Evolutionary conservation across 1,140 invertebrate species (phyloP), one percentile per base, ranked within the genome.

Genomic region (Melanaphis sacchari): DNA sequence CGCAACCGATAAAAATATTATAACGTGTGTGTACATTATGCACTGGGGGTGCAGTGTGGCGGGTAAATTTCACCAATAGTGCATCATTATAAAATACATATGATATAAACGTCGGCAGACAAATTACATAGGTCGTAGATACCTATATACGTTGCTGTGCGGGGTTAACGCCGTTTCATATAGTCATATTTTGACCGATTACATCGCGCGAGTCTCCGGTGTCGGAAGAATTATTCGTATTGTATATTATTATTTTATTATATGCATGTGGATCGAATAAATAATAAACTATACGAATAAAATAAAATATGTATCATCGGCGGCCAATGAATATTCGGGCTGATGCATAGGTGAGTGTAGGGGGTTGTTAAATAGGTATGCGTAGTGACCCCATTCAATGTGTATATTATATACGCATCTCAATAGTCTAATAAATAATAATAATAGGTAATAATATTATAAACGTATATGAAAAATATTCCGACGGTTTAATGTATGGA

Each of bases 111-210:
- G 31, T 76, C n/a, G 59, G 59, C 31, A 76, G 59, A 76, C 59
- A 76, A 76, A 76, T 76, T 76, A 76, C 59, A 76, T 66, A 59
- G 31, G 59, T 76, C 59, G 9, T 43, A 43, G 4, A 26, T 66
- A 66, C 11, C 31, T n/a, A 18, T 66, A 66, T 59, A 24, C 26
- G 26, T 59, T 26, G 59, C 0, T 76, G 31, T 5, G 2, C 15
- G 59, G 59, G n/a, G 59, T 76, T 76, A 76, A 76, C 59, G 59
- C 59, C 59, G 31, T 76, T 76, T 76, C 59, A 76, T 76, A 76
- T 76, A 76, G 31, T 66, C 54, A n/a, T 31, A 21, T 11, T 54
- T 76, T 76, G 11, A 76, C 59, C 59, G 59, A 76, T 76, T 76
- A 76, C 15, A 76, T 76, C 31, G 31, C 31, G 11, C 59, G 31